Evolutionary conservation across 2,113 vertebrate genomes (phyloP).

Genomic region (Hepsetus odoe): DNA sequence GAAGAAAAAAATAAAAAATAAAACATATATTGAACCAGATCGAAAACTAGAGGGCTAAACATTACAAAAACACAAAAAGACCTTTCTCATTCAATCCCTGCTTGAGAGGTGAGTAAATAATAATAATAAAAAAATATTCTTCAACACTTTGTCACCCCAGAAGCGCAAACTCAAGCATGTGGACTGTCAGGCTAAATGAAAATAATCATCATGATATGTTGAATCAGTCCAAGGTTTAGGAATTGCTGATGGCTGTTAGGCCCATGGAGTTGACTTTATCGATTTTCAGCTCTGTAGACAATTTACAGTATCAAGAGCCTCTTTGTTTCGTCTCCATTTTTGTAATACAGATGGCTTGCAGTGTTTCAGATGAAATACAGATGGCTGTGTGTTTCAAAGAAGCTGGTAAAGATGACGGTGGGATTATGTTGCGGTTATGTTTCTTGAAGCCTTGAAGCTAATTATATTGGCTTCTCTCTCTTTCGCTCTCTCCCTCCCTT

Average conservation of each 20-base stretch:
- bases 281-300: constrained; percentile 60
- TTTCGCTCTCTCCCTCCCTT: not conserved
- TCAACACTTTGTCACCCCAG: no score
- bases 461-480: constrained; percentile 25
- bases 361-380: not conserved
- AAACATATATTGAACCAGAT: no score
- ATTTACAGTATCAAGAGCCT: constrained; percentile 37
- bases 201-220: constrained; percentile 26
- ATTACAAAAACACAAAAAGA: no score
- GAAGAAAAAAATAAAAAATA: no score
- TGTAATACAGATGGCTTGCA: constrained; percentile 34
- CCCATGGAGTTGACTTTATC: constrained; percentile 61
- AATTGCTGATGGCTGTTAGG: constrained; percentile 64
- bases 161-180: no score
- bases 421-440: not conserved
- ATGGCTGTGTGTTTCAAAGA: constrained; percentile 12
- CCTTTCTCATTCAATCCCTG: no score
- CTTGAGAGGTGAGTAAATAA: no score
- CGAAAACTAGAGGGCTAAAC: no score
- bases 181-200: not conserved
- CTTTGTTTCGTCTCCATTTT: constrained; percentile 61
- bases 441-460: constrained; percentile 37
- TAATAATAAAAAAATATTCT: no score
- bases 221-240: constrained; percentile 57
- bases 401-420: not conserved